Conservation (phyloP, 2,888 invertebrate species). For the Yponomeuta evonymella region DNA sequence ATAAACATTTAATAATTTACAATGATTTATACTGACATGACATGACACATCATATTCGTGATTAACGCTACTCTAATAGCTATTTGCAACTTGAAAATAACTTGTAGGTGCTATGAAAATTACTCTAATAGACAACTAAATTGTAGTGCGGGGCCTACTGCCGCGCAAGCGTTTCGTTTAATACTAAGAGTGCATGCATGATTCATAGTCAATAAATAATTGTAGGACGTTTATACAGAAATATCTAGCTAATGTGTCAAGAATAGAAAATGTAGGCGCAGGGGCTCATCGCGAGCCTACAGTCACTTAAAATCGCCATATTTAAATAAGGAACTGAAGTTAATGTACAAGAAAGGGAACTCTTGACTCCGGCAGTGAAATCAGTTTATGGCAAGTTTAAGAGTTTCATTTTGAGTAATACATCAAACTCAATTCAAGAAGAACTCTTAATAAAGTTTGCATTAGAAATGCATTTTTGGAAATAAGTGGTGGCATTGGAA, state of each 20-base stretch:
- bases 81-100: constrained; percentile 70
- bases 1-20: constrained; percentile 77
- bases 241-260: constrained; percentile 50
- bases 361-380: constrained; percentile 6
- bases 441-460: constrained; percentile 44
- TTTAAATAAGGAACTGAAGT: constrained; percentile 7
- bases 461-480: constrained; percentile 66
- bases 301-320: constrained; percentile 4
- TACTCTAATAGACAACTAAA: constrained; percentile 64
- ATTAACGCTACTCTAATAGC: constrained; percentile 70
- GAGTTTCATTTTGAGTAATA: constrained; percentile 1
- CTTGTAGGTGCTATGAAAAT: constrained; percentile 70
- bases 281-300: constrained; percentile 25
- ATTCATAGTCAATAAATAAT: constrained; percentile 71
- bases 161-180: constrained; percentile 59
- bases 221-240: constrained; percentile 66
- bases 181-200: constrained; percentile 74
- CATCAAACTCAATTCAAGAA: neutral
- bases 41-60: constrained; percentile 72
- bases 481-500: constrained; percentile 33
- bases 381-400: constrained; percentile 8
- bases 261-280: constrained; percentile 46
- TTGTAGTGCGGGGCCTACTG: constrained; percentile 58
- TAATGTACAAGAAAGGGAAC: neutral
- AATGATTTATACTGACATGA: constrained; percentile 76